A percentile compares a stretch with the other conserved stretches of the same genome.
Conservation (phyloP, 2,888 invertebrate genomes). For the Andricus curvator region DNA sequence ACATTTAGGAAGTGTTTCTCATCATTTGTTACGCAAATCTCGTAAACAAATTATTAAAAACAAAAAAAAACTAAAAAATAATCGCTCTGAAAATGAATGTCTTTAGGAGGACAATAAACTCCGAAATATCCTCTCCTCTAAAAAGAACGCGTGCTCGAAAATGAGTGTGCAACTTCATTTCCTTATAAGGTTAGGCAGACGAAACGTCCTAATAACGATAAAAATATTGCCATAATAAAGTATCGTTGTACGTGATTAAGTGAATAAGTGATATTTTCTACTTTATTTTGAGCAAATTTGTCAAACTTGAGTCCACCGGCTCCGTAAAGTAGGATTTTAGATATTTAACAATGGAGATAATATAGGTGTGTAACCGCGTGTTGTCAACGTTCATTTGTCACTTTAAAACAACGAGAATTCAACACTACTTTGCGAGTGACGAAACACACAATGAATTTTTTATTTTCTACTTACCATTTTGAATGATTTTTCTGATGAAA, state of each 20-base stretch:
- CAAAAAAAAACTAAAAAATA: not conserved
- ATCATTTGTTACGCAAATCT: not conserved
- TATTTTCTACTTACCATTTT: constrained; percentile 30
- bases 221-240: not conserved
- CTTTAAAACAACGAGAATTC: constrained; percentile 1
- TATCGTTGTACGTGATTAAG: not conserved
- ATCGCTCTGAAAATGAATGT: not conserved
- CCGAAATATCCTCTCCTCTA: not conserved
- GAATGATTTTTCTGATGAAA: not conserved
- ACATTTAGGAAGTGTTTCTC: not conserved
- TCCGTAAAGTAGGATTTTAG: not conserved
- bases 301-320: not conserved
- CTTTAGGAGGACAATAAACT: not conserved
- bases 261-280: not conserved
- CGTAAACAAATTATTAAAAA: not conserved
- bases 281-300: not conserved
- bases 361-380: constrained; percentile 31
- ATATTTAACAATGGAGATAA: constrained; percentile 23
- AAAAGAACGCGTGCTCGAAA: constrained; percentile 19
- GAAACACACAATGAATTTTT: not conserved
- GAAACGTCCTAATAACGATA: not conserved
- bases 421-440: not conserved
- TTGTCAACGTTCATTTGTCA: constrained; percentile 32
- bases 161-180: constrained; percentile 39
- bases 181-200: constrained; percentile 54